These are phyloP conservation scores for Callyntrura sp. DNA, from an alignment of 2,888 invertebrate genomes.

Conservation along the genomic window DNA sequence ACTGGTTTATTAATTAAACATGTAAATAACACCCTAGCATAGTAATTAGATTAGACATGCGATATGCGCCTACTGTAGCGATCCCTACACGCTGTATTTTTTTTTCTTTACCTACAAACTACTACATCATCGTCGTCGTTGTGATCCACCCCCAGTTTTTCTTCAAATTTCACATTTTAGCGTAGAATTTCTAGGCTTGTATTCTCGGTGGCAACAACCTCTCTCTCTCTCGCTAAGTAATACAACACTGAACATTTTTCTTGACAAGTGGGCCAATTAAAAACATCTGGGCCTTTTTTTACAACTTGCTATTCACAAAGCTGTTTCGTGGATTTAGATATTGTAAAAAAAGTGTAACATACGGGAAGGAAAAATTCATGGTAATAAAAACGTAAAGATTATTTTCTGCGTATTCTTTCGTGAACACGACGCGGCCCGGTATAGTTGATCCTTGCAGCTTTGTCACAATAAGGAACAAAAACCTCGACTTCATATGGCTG, in stretches of 20 bases:
- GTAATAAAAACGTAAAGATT: no score
- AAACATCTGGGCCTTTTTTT: constrained; percentile 28
- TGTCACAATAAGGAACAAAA: no score
- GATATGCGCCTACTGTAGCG: constrained; percentile 20
- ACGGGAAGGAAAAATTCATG: no score
- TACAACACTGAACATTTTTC: neutral
- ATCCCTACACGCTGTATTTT: neutral
- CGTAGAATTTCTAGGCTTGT: no score
- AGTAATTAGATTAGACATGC: constrained; percentile 31
- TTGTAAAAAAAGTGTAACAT: no score
- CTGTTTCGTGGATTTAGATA: neutral
- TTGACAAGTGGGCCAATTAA: constrained; percentile 50
- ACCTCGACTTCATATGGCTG: no score
- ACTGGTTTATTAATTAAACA: constrained; percentile 40
- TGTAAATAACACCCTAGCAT: constrained; percentile 35
- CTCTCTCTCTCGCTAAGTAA: no score
- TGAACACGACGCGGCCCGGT: no score
- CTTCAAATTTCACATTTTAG: neutral
- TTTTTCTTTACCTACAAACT: neutral
- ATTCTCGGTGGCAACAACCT: neutral
- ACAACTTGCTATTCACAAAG: neutral
- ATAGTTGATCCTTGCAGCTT: no score
- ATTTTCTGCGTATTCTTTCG: no score
- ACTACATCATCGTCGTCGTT: neutral
- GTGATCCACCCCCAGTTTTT: neutral